Conservation (phyloP, 2,797 vertebrate species). For the Arctocebus calabarensis region DNA sequence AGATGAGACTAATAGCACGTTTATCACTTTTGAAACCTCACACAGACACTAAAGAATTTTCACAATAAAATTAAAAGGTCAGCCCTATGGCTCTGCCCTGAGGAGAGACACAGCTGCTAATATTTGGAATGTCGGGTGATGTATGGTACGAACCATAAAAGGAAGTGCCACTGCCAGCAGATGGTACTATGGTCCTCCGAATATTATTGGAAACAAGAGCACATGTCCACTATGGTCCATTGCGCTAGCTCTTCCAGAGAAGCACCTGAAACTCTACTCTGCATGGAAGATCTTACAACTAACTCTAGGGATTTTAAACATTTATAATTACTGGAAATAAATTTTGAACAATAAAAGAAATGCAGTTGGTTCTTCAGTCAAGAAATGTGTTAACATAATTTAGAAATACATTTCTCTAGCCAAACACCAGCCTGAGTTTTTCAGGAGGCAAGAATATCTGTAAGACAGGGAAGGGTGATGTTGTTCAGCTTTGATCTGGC, state of each 20-base stretch:
- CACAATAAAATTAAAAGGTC: slow-evolving; percentile 69
- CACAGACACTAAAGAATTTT: slow-evolving; percentile 66
- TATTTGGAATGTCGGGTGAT: slow-evolving; percentile 1
- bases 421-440: neutral
- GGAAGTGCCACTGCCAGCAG: neutral
- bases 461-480: neutral
- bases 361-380: neutral
- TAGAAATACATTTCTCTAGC: neutral
- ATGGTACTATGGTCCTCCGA: neutral
- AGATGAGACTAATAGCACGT: slow-evolving; percentile 63
- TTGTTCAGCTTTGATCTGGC: neutral
- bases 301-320: neutral
- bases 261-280: neutral
- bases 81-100: slow-evolving; percentile 58
- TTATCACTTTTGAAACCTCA: slow-evolving; percentile 75
- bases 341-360: slow-evolving; percentile 19
- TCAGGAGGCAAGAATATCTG: neutral
- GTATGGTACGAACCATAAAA: neutral
- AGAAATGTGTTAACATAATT: neutral
- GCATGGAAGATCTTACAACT: neutral
- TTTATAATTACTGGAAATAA: slow-evolving; percentile 8
- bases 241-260: neutral
- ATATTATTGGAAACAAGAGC: neutral
- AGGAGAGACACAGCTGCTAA: slow-evolving; percentile 52
- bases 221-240: neutral